Evolutionary conservation across 1,140 invertebrate genomes (phyloP).

Genomic region (Phocides pigmalion): DNA sequence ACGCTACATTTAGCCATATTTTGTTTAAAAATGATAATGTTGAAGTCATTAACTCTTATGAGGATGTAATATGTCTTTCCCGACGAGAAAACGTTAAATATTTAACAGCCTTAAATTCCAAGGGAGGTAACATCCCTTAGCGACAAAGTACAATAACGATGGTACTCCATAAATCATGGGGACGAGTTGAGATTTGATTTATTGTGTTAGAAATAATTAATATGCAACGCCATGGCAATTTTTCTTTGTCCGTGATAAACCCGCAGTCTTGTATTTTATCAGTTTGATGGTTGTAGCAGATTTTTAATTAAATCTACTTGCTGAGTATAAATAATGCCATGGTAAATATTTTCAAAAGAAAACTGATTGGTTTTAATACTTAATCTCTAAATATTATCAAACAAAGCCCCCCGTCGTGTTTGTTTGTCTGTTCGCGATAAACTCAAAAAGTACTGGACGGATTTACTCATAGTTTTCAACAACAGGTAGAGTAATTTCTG

Average conservation of each 20-base stretch:
- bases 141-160: slow-evolving; percentile 1
- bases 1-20: not conserved
- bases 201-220: slow-evolving; percentile 10
- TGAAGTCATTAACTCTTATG: slow-evolving; percentile 11
- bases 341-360: too few relatives aligned
- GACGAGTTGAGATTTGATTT: slow-evolving; percentile 8
- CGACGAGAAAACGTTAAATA: slow-evolving; percentile 6
- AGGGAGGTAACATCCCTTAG: not conserved
- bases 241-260: slow-evolving; percentile 8
- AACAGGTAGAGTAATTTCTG: too few relatives aligned
- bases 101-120: slow-evolving; percentile 3
- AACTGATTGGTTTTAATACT: too few relatives aligned
- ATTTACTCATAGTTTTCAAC: too few relatives aligned
- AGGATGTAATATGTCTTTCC: slow-evolving; percentile 19
- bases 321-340: too few relatives aligned
- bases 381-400: too few relatives aligned
- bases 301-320: too few relatives aligned
- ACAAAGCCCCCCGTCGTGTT: too few relatives aligned
- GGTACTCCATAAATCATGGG: slow-evolving; percentile 8
- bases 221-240: not conserved
- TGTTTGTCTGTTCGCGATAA: too few relatives aligned
- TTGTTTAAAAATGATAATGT: not conserved
- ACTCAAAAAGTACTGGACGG: too few relatives aligned
- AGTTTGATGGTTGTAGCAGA: not conserved
- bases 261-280: not conserved